phyloP scores from a whole-genome alignment of 2,113 vertebrate genomes.

The Nesogale talazaci region DNA sequence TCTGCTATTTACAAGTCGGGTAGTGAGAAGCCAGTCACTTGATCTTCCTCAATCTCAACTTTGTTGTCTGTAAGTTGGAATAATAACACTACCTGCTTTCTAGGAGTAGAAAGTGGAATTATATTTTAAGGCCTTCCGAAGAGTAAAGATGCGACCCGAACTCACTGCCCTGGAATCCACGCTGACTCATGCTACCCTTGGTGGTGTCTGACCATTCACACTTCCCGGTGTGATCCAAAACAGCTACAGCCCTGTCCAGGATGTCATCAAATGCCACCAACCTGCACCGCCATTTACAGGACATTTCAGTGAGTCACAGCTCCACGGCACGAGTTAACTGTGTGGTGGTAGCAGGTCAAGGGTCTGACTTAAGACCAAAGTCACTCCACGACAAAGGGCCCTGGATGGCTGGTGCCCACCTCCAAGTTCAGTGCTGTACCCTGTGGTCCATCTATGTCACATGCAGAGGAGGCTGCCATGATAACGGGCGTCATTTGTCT shows the following conservation, averaged over 20 bases:
- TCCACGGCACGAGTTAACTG: background rate
- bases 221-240: background rate
- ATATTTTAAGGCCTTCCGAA: background rate
- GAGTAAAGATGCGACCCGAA: too few relatives aligned
- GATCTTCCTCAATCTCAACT: conserved; percentile 21
- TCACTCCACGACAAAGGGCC: background rate
- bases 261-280: background rate
- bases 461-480: background rate
- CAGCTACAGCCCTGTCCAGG: background rate
- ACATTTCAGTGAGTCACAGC: background rate
- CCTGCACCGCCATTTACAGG: background rate
- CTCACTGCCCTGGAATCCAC: too few relatives aligned
- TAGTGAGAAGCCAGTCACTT: background rate
- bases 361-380: background rate
- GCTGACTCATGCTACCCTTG: too few relatives aligned
- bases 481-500: background rate
- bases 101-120: background rate
- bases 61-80: background rate
- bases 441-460: rapidly evolving
- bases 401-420: background rate
- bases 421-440: background rate
- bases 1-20: background rate
- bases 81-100: background rate
- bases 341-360: background rate
- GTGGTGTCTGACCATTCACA: background rate